Evolutionary conservation across 2,797 vertebrate genomes (phyloP).

Genomic region (Liparis tanakae): DNA sequence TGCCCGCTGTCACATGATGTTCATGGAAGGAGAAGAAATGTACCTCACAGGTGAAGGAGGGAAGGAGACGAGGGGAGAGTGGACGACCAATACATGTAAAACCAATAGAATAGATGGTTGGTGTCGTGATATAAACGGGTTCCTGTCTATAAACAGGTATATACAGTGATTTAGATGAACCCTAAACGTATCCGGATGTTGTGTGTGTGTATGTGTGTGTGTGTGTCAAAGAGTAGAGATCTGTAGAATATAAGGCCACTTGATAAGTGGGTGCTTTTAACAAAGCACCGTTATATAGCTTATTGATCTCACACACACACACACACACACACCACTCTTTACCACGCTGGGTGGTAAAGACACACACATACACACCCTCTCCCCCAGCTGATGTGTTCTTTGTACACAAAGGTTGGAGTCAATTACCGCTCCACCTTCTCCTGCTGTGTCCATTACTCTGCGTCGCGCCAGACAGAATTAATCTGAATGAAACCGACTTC

Average conservation of each 20-base stretch:
- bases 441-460: conserved; percentile 41
- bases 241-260: conserved; percentile 10
- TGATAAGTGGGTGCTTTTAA: conserved; percentile 59
- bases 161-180: conserved; percentile 55
- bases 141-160: conserved; percentile 16
- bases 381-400: conserved; percentile 18
- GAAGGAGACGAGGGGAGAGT: not conserved
- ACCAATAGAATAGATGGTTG: not conserved
- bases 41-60: conserved; percentile 91
- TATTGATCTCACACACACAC: conserved; percentile 61
- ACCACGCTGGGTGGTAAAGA: conserved; percentile 26
- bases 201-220: not conserved
- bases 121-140: not conserved
- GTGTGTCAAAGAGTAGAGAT: conserved; percentile 6
- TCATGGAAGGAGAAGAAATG: conserved; percentile 96
- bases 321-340: conserved; percentile 35
- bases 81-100: not conserved
- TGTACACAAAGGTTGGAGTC: conserved; percentile 53
- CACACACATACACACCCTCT: conserved; percentile 26
- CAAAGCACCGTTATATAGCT: conserved; percentile 44
- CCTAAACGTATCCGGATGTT: conserved; percentile 62
- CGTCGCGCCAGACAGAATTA: conserved; percentile 21
- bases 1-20: conserved; percentile 96
- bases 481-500: conserved; percentile 39
- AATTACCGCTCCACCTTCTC: conserved; percentile 49